Evolutionary conservation across 2,888 invertebrate species (phyloP).

Genomic region (Cantharis rustica): DNA sequence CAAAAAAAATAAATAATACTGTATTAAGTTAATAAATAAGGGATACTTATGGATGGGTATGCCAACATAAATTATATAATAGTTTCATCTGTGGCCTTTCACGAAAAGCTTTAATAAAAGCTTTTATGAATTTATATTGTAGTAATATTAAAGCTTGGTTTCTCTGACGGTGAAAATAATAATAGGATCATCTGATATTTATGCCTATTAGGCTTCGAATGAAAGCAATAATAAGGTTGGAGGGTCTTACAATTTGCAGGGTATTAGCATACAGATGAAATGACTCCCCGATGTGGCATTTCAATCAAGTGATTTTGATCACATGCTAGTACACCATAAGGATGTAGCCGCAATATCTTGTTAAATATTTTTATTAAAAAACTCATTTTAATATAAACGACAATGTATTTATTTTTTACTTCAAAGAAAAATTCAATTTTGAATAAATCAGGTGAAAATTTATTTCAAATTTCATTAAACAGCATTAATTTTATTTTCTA

Average conservation of each 20-base stretch:
- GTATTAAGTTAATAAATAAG: neutral
- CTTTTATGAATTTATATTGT: neutral
- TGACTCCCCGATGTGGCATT: constrained; percentile 30
- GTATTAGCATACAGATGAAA: constrained; percentile 39
- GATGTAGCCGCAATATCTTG: constrained; percentile 8
- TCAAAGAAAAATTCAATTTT: neutral
- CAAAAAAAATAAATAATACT: neutral
- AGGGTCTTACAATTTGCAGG: constrained; percentile 34
- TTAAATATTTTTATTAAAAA: constrained; percentile 12
- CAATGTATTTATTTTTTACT: neutral
- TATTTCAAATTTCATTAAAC: neutral
- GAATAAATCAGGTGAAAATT: neutral
- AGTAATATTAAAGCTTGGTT: constrained; percentile 8
- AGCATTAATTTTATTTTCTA: neutral
- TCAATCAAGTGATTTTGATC: constrained; percentile 31
- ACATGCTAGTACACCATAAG: constrained; percentile 23
- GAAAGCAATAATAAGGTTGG: constrained; percentile 34
- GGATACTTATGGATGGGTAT: neutral
- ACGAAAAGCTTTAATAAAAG: neutral
- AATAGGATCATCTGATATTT: constrained; percentile 31
- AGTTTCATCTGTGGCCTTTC: neutral
- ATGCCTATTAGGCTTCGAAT: constrained; percentile 34
- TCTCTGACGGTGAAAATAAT: constrained; percentile 25
- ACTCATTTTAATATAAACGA: neutral
- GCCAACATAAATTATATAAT: neutral